Conservation (phyloP, 2,888 invertebrate species). For the Tribolium freemani region DNA sequence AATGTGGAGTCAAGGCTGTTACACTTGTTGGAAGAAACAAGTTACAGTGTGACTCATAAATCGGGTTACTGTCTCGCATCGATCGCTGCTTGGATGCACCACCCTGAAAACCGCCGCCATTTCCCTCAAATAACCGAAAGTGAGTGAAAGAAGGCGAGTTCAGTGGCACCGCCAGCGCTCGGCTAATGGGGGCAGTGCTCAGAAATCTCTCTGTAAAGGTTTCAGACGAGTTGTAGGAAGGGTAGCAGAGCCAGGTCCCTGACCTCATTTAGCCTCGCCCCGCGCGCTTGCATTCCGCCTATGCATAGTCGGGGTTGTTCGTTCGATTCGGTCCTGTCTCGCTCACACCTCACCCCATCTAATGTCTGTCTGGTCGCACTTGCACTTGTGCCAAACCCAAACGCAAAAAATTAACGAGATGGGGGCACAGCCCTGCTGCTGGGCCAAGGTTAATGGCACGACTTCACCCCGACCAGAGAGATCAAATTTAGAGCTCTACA, state of each 20-base stretch:
- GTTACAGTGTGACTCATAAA: constrained; percentile 59
- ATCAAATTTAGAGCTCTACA: constrained; percentile 36
- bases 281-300: constrained; percentile 64
- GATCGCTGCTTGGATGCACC: constrained; percentile 49
- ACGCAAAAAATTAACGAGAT: constrained; percentile 22
- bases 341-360: constrained; percentile 46
- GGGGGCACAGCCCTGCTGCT: constrained; percentile 36
- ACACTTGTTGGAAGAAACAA: constrained; percentile 12
- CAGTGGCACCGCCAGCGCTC: constrained; percentile 27
- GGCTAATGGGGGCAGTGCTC: constrained; percentile 25
- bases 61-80: constrained; percentile 64
- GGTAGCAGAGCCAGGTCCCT: constrained; percentile 68
- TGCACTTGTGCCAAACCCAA: constrained; percentile 17
- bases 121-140: constrained; percentile 18
- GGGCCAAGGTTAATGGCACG: constrained; percentile 55
- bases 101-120: not conserved
- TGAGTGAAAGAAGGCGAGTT: constrained; percentile 20
- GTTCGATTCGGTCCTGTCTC: constrained; percentile 36
- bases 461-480: constrained; percentile 42
- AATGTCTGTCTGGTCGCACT: constrained; percentile 24
- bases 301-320: constrained; percentile 34
- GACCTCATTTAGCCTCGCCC: constrained; percentile 71
- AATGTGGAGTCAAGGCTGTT: not conserved
- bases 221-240: constrained; percentile 33
- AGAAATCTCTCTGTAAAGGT: constrained; percentile 3